These are phyloP conservation scores for Onychomys arenicola DNA, from an alignment of 2,797 vertebrate species.

Conservation along the genomic window DNA sequence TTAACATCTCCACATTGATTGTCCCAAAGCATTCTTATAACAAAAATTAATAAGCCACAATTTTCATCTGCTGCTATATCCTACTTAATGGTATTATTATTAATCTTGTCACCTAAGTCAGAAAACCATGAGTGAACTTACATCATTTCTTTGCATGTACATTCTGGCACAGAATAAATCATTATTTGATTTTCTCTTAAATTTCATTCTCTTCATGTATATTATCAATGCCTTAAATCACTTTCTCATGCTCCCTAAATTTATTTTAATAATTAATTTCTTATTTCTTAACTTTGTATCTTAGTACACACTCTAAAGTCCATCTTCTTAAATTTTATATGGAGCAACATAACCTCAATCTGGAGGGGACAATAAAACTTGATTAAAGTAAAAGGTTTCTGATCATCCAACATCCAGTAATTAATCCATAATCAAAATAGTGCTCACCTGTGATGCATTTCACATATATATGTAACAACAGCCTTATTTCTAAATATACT, in stretches of 20 bases:
- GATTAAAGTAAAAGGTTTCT: not conserved
- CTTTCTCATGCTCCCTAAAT: not conserved
- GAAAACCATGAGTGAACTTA: not conserved
- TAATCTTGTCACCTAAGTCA: not conserved
- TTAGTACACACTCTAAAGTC: not conserved
- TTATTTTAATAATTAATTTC: conserved; percentile 27
- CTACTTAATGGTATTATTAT: not conserved
- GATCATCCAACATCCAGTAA: not conserved
- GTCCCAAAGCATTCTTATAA: not conserved
- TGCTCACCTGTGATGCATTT: not conserved
- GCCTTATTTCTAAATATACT: not conserved
- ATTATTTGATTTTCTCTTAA: not conserved
- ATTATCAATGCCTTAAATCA: not conserved
- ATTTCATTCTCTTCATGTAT: not conserved
- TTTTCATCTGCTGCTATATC: not conserved
- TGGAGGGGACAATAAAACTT: not conserved
- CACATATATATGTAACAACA: not conserved
- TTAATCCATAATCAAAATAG: not conserved
- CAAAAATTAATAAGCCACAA: not conserved
- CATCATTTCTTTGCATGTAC: not conserved
- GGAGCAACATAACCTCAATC: not conserved
- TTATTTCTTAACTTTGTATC: not conserved
- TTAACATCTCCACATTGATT: not conserved
- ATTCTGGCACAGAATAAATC: not conserved
- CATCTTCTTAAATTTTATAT: not conserved